These are phyloP conservation scores for Ypsolopha scabrella DNA, from an alignment of 2,888 invertebrate genomes.

Conservation along the genomic window DNA sequence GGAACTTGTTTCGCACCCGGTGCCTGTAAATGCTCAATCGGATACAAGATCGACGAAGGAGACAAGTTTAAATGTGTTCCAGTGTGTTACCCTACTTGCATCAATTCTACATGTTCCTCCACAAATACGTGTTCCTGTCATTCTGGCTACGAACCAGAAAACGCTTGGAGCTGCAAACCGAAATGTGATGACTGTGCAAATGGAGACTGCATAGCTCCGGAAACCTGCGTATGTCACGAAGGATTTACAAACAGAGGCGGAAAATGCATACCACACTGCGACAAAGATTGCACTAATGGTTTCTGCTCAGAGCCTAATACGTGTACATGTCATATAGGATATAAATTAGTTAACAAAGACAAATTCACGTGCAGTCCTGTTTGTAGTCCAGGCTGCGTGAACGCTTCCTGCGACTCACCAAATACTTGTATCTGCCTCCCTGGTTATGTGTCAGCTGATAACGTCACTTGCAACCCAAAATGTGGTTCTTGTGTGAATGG, in stretches of 20 bases:
- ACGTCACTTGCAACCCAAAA: conserved; percentile 23
- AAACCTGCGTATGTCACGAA: conserved; percentile 21
- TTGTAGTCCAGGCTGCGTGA: conserved; percentile 16
- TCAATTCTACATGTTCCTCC: neutral
- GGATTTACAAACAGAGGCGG: conserved; percentile 17
- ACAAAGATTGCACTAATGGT: conserved; percentile 28
- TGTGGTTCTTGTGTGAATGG: conserved; percentile 27
- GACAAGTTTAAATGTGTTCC: neutral
- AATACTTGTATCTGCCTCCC: conserved; percentile 19
- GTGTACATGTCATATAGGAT: conserved; percentile 21
- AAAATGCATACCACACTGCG: conserved; percentile 26
- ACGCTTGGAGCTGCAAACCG: conserved; percentile 17
- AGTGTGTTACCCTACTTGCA: neutral
- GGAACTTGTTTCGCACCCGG: conserved; percentile 32
- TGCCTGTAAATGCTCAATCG: conserved; percentile 18
- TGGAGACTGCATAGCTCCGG: conserved; percentile 30
- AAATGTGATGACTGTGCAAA: conserved; percentile 20
- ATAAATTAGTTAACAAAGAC: conserved; percentile 1
- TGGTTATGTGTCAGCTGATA: conserved; percentile 16
- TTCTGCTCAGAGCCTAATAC: conserved; percentile 17
- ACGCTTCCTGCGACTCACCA: conserved; percentile 23
- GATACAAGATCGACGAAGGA: neutral
- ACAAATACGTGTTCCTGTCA: conserved; percentile 12
- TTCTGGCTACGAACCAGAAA: conserved; percentile 14
- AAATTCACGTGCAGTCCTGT: conserved; percentile 17